Base-by-base conservation (phyloP, 1,140 invertebrate species). In the Cheumatopsyche charites region DNA sequence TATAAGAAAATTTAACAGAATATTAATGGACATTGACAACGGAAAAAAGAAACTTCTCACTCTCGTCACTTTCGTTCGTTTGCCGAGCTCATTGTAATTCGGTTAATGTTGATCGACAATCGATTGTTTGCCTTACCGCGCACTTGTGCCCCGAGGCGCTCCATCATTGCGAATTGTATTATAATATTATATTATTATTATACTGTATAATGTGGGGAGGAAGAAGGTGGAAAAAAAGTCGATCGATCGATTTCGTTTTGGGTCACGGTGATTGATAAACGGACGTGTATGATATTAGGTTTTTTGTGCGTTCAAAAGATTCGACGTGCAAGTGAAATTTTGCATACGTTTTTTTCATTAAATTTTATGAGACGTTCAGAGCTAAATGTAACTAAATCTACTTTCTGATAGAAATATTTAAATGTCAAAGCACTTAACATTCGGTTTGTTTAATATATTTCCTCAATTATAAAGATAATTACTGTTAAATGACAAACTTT, bases 221-320 rank as follows among this genome's bases (percentile, higher is more conserved):
- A n/a, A n/a, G n/a, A n/a, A n/a, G n/a, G n/a, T n/a, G n/a, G 15
- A 47, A 47, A 47, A 47, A 47, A 47, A 12, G 13, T 4, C 55
- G 23, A 2, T 25, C 55, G 5, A 58, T 58, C 55, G 55, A 23
- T 26, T 58, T 58, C 55, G 21, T 58, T 58, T 58, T 58, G 55
- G 55, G 55, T 58, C 55, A 58, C 23, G 21, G 55, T 58, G 55
- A 58, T 58, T 58, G 55, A 58, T 58, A 58, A 58, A 58, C 23
- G 55, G 21, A 19, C 23, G 55, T 26, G 55, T 36, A 25, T 58
- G 23, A 58, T 58, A 58, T 58, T 58, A 25, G 55, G 11, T 47
- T 47, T 47, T 47, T 47, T 47, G 11, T 6, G 29, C 29, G 3
- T 9, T 9, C 29, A 9, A 36, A 36, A 36, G 29, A 36, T 36